phyloP scores from a whole-genome alignment of 2,113 vertebrate genomes.

The Microtus montanus region DNA sequence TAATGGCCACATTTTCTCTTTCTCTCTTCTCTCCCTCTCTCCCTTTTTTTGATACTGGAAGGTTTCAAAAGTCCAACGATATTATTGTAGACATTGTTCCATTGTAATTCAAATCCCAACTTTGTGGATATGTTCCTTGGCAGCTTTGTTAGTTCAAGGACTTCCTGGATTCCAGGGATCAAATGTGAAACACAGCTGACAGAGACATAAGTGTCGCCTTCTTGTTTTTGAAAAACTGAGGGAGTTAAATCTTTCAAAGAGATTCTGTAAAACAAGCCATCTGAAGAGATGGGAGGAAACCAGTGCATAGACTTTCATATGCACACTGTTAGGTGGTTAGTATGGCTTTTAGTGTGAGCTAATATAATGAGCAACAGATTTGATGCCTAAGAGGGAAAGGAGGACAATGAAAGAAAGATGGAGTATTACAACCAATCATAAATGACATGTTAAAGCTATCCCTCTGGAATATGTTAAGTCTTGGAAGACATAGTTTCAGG shows the following conservation, averaged over 20 bases:
- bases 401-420: background rate
- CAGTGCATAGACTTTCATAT: background rate
- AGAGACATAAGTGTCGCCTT: constrained; percentile 6
- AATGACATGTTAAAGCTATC: background rate
- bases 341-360: background rate
- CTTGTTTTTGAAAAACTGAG: constrained; percentile 44
- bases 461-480: background rate
- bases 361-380: background rate
- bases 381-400: background rate
- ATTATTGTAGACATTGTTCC: constrained; percentile 73
- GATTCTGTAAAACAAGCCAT: background rate
- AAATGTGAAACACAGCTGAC: constrained; percentile 62
- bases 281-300: background rate
- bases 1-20: constrained; percentile 76
- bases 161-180: constrained; percentile 53
- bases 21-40: constrained; percentile 23
- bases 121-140: constrained; percentile 78
- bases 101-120: constrained; percentile 78
- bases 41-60: constrained; percentile 74
- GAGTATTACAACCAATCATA: background rate
- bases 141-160: background rate
- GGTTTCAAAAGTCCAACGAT: constrained; percentile 81
- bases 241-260: background rate
- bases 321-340: background rate
- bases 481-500: background rate